Percentiles rank a stretch among this genome's conserved stretches.
phyloP scores from a whole-genome alignment of 2,888 invertebrate genomes.

The Melanotus villosus region DNA sequence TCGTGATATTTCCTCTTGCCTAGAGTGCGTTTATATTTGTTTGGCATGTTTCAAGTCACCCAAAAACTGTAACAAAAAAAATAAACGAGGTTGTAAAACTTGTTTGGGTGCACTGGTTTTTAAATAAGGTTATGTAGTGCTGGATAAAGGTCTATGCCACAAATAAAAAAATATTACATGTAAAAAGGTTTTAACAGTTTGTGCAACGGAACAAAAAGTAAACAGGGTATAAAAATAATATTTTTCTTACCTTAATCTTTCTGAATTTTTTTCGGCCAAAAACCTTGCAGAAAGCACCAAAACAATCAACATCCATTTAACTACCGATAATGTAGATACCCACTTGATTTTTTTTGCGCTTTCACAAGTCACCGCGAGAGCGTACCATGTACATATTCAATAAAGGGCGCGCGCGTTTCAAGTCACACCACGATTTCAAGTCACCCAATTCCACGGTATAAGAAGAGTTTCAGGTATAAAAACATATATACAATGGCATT shows the following conservation, averaged over 20 bases:
- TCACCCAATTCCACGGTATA: constrained; percentile 7
- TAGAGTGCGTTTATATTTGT: not conserved
- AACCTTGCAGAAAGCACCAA: not conserved
- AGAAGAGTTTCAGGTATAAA: no score
- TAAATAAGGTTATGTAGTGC: not conserved
- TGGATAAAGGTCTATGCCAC: not conserved
- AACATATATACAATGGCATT: no score
- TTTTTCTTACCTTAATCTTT: not conserved
- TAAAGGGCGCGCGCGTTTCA: not conserved
- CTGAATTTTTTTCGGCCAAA: no score
- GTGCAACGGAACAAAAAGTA: not conserved
- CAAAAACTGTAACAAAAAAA: no score
- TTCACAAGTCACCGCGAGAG: not conserved
- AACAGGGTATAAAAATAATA: not conserved
- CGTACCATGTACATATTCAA: not conserved
- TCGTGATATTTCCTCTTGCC: not conserved
- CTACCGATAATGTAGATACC: not conserved
- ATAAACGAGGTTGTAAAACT: no score
- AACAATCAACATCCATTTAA: not conserved
- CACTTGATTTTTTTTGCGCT: not conserved
- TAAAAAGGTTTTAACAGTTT: not conserved
- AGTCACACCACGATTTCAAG: not conserved
- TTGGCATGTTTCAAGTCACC: not conserved
- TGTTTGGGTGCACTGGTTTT: no score
- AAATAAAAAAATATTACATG: not conserved